Evolutionary conservation across 35 echinoderm and acorn worm genomes (phyloP).

Genomic region (Antedon bifida): DNA sequence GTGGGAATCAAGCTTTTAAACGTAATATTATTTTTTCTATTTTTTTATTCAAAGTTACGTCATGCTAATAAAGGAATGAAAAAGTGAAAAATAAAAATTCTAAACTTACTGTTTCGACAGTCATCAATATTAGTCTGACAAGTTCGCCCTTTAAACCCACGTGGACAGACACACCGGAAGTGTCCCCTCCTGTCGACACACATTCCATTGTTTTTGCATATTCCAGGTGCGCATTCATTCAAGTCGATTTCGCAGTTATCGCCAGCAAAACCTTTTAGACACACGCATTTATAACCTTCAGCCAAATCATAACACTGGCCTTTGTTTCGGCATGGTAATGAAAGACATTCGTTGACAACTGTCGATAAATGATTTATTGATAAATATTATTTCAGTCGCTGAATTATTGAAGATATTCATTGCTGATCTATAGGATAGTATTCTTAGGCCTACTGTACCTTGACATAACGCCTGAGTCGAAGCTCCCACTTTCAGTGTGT

Average conservation of each 20-base stretch:
- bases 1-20: too few species aligned
- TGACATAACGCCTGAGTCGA: constrained; percentile 24
- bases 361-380: background rate
- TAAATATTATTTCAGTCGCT: background rate
- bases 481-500: constrained; percentile 20
- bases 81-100: background rate
- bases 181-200: constrained; percentile 21
- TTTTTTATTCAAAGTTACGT: too few species aligned
- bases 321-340: background rate
- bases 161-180: constrained; percentile 34
- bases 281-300: constrained; percentile 28
- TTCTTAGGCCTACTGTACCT: too few species aligned
- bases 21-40: too few species aligned
- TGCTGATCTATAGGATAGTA: too few species aligned
- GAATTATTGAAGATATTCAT: background rate
- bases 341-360: background rate
- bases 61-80: too few species aligned
- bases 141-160: constrained; percentile 20
- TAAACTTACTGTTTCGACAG: background rate
- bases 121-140: constrained; percentile 5
- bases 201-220: constrained; percentile 23
- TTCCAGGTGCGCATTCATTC: constrained; percentile 36
- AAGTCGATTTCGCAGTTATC: constrained; percentile 36
- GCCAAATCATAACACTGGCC: constrained; percentile 14
- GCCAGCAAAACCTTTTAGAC: constrained; percentile 21